phyloP scores from a whole-genome alignment of 2,888 invertebrate species.

The Clitarchus hookeri region DNA sequence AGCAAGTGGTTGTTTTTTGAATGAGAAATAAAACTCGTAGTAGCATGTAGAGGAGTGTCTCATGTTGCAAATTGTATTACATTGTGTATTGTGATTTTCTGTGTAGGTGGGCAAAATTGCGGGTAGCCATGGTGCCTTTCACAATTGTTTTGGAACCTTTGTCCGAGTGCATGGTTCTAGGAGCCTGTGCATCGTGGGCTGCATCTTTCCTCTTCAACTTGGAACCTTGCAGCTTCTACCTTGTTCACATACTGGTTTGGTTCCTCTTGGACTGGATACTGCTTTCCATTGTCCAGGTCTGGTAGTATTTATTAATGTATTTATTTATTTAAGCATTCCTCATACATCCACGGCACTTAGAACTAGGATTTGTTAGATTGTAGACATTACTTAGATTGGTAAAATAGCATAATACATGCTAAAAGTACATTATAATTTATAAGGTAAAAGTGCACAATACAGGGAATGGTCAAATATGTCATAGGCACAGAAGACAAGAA shows the following conservation, averaged over 20 bases:
- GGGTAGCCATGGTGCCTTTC: constrained; percentile 94
- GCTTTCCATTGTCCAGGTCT: constrained; percentile 80
- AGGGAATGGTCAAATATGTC: too few species aligned
- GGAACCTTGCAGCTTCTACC: constrained; percentile 88
- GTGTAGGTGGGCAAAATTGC: constrained; percentile 88
- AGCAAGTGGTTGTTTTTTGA: too few species aligned
- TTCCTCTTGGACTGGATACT: constrained; percentile 95
- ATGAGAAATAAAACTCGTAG: too few species aligned
- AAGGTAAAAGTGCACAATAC: too few species aligned
- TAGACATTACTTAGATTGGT: too few species aligned
- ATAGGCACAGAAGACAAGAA: too few species aligned
- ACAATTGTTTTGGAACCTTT: constrained; percentile 92
- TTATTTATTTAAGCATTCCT: not conserved
- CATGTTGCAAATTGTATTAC: too few species aligned
- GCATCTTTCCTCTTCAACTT: constrained; percentile 79
- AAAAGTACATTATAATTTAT: too few species aligned
- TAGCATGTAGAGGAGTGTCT: too few species aligned
- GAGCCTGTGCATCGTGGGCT: constrained; percentile 90
- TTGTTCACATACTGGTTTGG: constrained; percentile 93
- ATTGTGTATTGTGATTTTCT: constrained; percentile 29
- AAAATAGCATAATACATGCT: too few species aligned
- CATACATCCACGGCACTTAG: too few species aligned
- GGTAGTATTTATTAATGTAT: constrained; percentile 15
- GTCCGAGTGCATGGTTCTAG: constrained; percentile 92
- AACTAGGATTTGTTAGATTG: too few species aligned